phyloP scores from a whole-genome alignment of 23 tunicate genomes.

The Halocynthia aurantium region DNA sequence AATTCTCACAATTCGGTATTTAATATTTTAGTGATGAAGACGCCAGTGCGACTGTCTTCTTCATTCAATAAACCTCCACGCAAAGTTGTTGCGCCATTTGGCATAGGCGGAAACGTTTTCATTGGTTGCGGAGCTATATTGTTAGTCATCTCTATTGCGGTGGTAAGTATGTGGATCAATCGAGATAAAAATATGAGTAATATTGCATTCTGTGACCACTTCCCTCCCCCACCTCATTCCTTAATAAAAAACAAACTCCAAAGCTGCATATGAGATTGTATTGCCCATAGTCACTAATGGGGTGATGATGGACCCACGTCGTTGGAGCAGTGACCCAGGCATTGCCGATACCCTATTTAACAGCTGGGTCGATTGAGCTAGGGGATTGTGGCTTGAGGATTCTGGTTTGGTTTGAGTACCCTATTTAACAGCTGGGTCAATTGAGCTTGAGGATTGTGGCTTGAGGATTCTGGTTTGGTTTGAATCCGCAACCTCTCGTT shows the following conservation, averaged over 20 bases:
- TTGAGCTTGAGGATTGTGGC: neutral
- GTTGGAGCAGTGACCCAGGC: too few relatives aligned
- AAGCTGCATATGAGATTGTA: too few relatives aligned
- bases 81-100: conserved; percentile 37
- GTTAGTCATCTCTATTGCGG: conserved; percentile 7
- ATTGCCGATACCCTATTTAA: neutral
- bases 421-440: too few relatives aligned
- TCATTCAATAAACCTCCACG: conserved; percentile 59
- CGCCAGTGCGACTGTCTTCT: conserved; percentile 37
- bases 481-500: neutral
- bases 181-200: too few relatives aligned
- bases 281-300: too few relatives aligned
- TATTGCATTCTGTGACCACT: too few relatives aligned
- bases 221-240: too few relatives aligned
- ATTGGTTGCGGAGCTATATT: conserved; percentile 28
- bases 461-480: neutral
- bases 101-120: conserved; percentile 55
- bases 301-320: neutral
- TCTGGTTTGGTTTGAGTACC: too few relatives aligned
- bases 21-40: neutral
- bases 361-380: neutral
- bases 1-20: too few relatives aligned
- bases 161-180: neutral
- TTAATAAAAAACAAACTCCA: too few relatives aligned
- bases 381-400: neutral